Evolutionary conservation across 2,113 vertebrate genomes (phyloP).

Genomic region (Alosa alosa): DNA sequence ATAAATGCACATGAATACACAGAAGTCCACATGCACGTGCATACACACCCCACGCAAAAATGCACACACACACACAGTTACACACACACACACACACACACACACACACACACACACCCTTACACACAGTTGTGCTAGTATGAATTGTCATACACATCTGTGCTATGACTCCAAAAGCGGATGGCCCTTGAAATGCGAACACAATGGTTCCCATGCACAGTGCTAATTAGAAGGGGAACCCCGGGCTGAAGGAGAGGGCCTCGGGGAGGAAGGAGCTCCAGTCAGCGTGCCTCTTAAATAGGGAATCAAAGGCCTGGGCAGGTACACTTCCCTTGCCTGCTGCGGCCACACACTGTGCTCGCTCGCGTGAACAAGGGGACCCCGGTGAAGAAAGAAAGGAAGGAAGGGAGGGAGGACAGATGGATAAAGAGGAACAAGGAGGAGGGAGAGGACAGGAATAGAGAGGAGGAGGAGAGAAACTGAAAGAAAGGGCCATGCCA

Average conservation of each 20-base stretch:
- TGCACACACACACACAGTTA: background rate
- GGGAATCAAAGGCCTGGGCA: conserved; percentile 22
- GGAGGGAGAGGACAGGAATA: background rate
- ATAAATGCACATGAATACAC: background rate
- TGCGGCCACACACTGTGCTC: background rate
- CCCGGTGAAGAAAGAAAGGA: background rate
- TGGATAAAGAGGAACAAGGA: background rate
- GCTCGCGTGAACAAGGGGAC: background rate
- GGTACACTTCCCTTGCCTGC: conserved; percentile 16
- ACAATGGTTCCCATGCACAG: conserved; percentile 5
- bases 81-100: background rate
- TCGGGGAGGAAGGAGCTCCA: conserved; percentile 7
- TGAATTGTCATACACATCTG: background rate
- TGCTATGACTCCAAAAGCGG: background rate
- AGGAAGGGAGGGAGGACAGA: background rate
- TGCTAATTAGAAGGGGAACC: conserved; percentile 23
- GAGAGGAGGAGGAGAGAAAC: background rate
- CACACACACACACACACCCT: background rate
- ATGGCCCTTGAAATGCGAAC: conserved; percentile 25
- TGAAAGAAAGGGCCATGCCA: background rate
- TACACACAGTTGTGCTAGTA: background rate
- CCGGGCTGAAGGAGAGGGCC: background rate
- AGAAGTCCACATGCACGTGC: background rate
- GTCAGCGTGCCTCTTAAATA: conserved; percentile 19
- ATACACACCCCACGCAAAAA: background rate